Evolutionary conservation across 2,797 vertebrate species (phyloP).

Genomic region (Alcedo atthis): DNA sequence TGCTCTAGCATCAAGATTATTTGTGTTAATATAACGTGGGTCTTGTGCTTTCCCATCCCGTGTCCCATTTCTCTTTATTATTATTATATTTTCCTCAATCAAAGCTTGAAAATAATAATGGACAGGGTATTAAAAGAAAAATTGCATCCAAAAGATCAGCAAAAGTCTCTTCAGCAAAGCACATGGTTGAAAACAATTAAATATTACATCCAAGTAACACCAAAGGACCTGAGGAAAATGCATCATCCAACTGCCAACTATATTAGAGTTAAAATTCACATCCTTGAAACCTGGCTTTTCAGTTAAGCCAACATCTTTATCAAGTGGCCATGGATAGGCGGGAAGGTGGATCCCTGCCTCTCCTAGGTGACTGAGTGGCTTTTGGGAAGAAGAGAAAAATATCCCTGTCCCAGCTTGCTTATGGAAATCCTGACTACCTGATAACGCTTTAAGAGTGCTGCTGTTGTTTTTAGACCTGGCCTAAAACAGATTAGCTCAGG

Average conservation of each 20-base stretch:
- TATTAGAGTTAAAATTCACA: constrained; percentile 13
- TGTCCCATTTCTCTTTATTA: neutral
- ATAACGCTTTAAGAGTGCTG: neutral
- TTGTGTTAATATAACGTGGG: neutral
- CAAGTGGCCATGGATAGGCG: neutral
- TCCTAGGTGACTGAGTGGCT: neutral
- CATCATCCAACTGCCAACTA: neutral
- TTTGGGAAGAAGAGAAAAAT: neutral
- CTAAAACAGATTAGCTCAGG: constrained; percentile 52
- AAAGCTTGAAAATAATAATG: neutral
- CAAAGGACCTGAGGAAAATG: neutral
- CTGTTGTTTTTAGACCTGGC: constrained; percentile 43
- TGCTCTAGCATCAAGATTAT: neutral
- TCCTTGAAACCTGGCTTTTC: neutral
- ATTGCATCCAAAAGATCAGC: neutral
- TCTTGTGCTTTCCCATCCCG: neutral
- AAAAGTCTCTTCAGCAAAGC: neutral
- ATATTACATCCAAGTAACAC: neutral
- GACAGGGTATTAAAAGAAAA: neutral
- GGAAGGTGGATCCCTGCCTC: neutral
- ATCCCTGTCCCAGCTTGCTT: neutral
- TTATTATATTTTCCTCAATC: neutral
- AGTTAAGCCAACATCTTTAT: neutral
- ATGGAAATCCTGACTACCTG: constrained; percentile 26
- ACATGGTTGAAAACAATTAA: neutral